phyloP scores from a whole-genome alignment of 2,113 vertebrate genomes.

The Meriones unguiculatus region DNA sequence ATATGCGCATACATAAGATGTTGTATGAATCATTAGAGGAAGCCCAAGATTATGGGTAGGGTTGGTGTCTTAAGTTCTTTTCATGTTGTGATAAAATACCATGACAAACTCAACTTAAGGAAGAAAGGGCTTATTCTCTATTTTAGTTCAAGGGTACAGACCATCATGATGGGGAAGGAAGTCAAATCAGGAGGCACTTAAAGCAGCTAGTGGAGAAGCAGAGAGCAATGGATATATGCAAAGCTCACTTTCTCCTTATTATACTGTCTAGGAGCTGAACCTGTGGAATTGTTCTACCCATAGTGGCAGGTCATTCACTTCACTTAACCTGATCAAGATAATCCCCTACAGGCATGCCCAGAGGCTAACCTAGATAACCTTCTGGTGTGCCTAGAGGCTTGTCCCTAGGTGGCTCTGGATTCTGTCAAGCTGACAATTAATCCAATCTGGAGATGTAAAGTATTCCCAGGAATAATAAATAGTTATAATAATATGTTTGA shows the following conservation, averaged over 20 bases:
- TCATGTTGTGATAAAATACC: neutral
- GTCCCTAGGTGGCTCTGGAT: neutral
- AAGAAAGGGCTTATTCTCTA: neutral
- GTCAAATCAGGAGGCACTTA: neutral
- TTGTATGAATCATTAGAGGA: neutral
- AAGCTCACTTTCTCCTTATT: neutral
- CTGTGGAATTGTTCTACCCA: neutral
- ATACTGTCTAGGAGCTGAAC: neutral
- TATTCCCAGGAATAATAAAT: neutral
- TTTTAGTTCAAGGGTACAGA: neutral
- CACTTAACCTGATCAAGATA: neutral
- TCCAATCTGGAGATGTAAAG: neutral
- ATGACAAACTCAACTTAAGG: neutral
- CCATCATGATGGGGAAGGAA: neutral
- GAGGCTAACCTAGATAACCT: neutral
- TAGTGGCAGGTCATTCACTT: neutral
- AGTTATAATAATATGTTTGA: slow-evolving; percentile 24
- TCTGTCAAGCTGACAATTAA: neutral
- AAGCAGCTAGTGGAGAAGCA: neutral
- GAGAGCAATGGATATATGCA: neutral
- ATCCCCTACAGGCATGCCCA: neutral
- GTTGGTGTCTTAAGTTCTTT: neutral
- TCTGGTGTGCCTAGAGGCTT: neutral
- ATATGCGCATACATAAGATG: neutral
- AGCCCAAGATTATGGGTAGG: neutral